A percentile compares a stretch with the other conserved stretches of the same genome.
These are phyloP conservation scores for Sylvia atricapilla DNA, from an alignment of 2,113 vertebrate genomes.

Conservation along the genomic window DNA sequence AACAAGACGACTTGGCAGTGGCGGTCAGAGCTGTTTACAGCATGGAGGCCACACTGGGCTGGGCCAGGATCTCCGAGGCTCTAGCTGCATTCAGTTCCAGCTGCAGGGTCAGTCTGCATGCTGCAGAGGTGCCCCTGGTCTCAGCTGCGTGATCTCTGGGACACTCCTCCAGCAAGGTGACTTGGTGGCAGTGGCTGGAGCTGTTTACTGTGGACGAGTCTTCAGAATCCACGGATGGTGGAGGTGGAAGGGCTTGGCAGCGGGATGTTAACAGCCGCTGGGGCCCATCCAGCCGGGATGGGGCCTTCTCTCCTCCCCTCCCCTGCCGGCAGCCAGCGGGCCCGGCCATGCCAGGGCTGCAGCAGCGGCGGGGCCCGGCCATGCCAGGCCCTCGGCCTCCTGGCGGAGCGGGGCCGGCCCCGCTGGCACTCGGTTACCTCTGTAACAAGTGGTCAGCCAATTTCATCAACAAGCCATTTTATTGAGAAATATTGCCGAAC, in stretches of 20 bases:
- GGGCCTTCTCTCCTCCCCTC: neutral
- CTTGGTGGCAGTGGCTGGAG: neutral
- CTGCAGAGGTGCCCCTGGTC: neutral
- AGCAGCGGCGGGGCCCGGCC: too few relatives aligned
- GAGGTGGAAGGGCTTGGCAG: neutral
- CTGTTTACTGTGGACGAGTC: neutral
- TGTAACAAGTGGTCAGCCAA: too few relatives aligned
- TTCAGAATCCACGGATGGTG: neutral
- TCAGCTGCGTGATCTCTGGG: neutral
- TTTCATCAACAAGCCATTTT: too few relatives aligned
- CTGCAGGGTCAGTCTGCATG: neutral
- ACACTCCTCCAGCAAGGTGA: neutral
- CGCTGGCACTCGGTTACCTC: neutral
- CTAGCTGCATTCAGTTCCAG: neutral
- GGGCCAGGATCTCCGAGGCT: neutral
- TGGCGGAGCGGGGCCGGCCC: neutral
- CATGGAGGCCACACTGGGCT: neutral
- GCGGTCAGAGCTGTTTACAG: neutral
- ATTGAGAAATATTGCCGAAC: too few relatives aligned
- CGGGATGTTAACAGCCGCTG: neutral
- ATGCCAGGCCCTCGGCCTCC: too few relatives aligned
- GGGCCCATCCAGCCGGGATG: neutral
- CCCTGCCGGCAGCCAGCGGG: neutral
- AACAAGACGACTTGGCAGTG: neutral
- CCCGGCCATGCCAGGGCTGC: neutral